Evolutionary conservation across 1,140 invertebrate genomes (phyloP), one percentile per base, ranked within the genome.

Genomic region (Euwallacea fornicatus): DNA sequence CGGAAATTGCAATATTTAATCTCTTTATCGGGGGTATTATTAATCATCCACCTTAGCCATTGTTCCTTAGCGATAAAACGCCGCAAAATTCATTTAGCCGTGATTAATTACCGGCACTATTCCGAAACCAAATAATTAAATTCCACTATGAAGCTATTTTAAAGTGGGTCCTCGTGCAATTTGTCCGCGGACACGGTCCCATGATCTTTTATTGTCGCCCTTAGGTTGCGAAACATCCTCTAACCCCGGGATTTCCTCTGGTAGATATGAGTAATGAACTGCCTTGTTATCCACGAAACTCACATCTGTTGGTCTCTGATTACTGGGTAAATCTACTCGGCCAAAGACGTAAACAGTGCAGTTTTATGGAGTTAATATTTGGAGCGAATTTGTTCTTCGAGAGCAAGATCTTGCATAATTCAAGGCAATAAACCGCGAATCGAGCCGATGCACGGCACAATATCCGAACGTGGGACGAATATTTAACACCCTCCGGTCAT

Each of bases 261-360:
- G 46, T 59, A 71, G 61, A 71, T 71, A 71, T 71, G 69, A 71
- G 70, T 71, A 66, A 71, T 71, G 63, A 71, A 71, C 64, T 66
- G 70, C 64, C 64, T 66, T 66, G 70, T 71, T 71, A 71, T 71
- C 70, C 64, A 66, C 21, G 63, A 66, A 63, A 71, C 66, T 66
- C 70, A 66, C 70, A 71, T 71, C 70, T 71, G 70, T 71, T 66
- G 60, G 63, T 71, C 66, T 61, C 59, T 42, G 60, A 71, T 71
- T 71, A 71, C 63, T 46, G 58, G 50, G 47, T 33, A 66, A 66
- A 56, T 71, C 66, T 71, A 71, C 66, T 50, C 54, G 43, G 16
- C 61, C 11, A 44, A 56, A 15, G 54, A 56, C 54, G 54, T 15
- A 56, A 56, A 56, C n/a, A 50, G 2, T 2, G 46, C 46, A 50